Conservation (phyloP, 1,140 invertebrate species). For the Sitophilus oryzae region DNA sequence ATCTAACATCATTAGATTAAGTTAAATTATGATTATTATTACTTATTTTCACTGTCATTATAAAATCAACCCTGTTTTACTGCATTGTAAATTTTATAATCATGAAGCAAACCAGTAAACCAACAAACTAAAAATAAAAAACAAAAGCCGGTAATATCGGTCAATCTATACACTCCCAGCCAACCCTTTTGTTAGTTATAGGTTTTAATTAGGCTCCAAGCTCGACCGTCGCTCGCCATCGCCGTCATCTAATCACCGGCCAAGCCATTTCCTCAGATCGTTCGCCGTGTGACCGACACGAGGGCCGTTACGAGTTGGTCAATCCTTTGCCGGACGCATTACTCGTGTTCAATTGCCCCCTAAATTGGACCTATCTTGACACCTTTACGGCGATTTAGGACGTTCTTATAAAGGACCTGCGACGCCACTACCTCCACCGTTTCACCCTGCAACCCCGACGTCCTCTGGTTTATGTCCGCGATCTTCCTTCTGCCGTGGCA, state of each 20-base stretch:
- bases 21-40: too few relatives aligned
- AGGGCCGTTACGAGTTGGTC: constrained; percentile 39
- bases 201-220: constrained; percentile 30
- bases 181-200: constrained; percentile 21
- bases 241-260: constrained; percentile 25
- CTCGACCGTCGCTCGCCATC: constrained; percentile 14
- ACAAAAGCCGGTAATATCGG: too few relatives aligned
- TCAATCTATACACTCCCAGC: too few relatives aligned
- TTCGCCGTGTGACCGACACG: constrained; percentile 41
- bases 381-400: constrained; percentile 39
- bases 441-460: too few relatives aligned
- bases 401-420: constrained; percentile 26
- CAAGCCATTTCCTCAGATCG: constrained; percentile 35
- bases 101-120: too few relatives aligned
- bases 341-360: constrained; percentile 44
- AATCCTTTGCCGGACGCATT: constrained; percentile 44
- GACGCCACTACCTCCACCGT: constrained; percentile 1
- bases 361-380: constrained; percentile 46
- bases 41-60: too few relatives aligned
- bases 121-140: too few relatives aligned
- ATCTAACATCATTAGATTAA: too few relatives aligned
- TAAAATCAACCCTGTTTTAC: too few relatives aligned
- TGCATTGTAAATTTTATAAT: too few relatives aligned
- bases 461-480: constrained; percentile 18
- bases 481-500: background rate